A percentile compares a stretch with the other conserved stretches of the same genome.
These are phyloP conservation scores for Protomyctophum bolini DNA, from an alignment of 2,113 vertebrate species.

Conservation along the genomic window DNA sequence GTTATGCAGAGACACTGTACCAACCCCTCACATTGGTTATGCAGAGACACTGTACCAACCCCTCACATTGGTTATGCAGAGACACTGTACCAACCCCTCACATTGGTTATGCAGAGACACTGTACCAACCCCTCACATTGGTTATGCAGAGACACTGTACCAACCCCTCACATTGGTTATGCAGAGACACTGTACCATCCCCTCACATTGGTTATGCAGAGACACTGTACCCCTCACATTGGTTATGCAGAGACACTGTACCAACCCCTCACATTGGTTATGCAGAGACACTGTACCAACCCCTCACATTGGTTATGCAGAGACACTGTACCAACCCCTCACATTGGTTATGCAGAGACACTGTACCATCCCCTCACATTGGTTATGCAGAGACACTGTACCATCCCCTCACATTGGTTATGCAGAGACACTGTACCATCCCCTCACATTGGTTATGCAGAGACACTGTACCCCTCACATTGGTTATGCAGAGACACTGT, in stretches of 20 bases:
- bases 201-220: slow-evolving; percentile 45
- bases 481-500: slow-evolving; percentile 55
- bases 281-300: slow-evolving; percentile 60
- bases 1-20: slow-evolving; percentile 37
- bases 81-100: slow-evolving; percentile 54
- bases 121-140: slow-evolving; percentile 62
- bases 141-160: slow-evolving; percentile 48
- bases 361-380: slow-evolving; percentile 57
- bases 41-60: slow-evolving; percentile 43
- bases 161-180: slow-evolving; percentile 46
- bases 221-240: slow-evolving; percentile 52
- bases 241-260: slow-evolving; percentile 34
- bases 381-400: slow-evolving; percentile 34
- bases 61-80: slow-evolving; percentile 25
- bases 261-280: slow-evolving; percentile 54
- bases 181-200: slow-evolving; percentile 52
- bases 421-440: slow-evolving; percentile 60
- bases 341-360: slow-evolving; percentile 40
- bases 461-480: slow-evolving; percentile 56
- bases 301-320: slow-evolving; percentile 30
- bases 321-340: slow-evolving; percentile 59
- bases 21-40: slow-evolving; percentile 48
- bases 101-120: slow-evolving; percentile 19
- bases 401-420: slow-evolving; percentile 53
- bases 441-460: slow-evolving; percentile 30